Percentiles rank a stretch among this genome's conserved stretches.
Conservation (phyloP, 2,797 vertebrate genomes). For the Oryzias sinensis region DNA sequence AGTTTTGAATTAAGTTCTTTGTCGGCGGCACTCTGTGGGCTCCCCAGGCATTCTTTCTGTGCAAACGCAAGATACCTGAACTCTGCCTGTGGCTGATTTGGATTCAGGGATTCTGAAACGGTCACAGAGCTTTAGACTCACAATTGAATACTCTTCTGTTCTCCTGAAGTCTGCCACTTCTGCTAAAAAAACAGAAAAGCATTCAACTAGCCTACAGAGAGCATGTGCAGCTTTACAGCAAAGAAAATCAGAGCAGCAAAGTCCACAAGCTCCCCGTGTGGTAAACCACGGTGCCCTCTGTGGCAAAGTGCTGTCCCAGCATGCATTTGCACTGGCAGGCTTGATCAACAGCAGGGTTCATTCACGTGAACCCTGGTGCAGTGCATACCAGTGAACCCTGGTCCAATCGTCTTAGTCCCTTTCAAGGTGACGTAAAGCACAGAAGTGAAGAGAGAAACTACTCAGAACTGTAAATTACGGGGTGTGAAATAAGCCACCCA, state of each 20-base stretch:
- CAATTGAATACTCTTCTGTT: slow-evolving; percentile 21
- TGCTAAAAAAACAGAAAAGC: slow-evolving; percentile 26
- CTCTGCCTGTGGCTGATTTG: slow-evolving; percentile 36
- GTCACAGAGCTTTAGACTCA: slow-evolving; percentile 38
- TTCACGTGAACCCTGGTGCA: no score
- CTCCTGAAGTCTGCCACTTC: slow-evolving; percentile 31
- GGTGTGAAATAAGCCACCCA: no score
- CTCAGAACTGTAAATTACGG: no score
- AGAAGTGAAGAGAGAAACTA: no score
- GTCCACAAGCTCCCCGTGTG: slow-evolving; percentile 18
- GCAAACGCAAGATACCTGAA: slow-evolving; percentile 42
- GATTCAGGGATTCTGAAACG: slow-evolving; percentile 32
- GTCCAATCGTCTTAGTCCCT: no score
- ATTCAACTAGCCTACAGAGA: neutral
- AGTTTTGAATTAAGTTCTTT: slow-evolving; percentile 63
- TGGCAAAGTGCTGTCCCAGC: neutral
- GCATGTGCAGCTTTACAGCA: slow-evolving; percentile 25
- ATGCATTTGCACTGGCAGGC: neutral
- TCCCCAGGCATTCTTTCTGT: slow-evolving; percentile 51
- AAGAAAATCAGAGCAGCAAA: slow-evolving; percentile 32
- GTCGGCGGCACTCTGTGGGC: slow-evolving; percentile 53
- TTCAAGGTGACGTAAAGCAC: no score
- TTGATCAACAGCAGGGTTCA: no score
- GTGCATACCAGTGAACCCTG: no score
- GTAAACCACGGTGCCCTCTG: neutral